Evolutionary conservation across 2,888 invertebrate genomes (phyloP), one percentile per base, ranked within the genome.

Genomic region (Arrhopalites spinosus): DNA sequence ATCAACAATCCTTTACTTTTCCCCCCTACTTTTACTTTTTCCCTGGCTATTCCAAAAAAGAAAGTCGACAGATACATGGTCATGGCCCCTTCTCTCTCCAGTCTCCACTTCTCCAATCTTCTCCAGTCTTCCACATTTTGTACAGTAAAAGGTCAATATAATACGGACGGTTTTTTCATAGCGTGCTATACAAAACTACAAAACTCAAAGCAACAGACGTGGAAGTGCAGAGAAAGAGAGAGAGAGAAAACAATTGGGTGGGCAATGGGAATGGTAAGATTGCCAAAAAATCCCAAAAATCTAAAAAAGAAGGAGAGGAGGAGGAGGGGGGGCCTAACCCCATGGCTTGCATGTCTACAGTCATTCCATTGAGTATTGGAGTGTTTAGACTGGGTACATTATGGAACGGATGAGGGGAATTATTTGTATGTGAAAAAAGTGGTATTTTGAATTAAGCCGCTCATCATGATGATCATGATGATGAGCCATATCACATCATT

Each of bases 1-100:
- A 76, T 79, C 59, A 76, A 75, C 75, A 75, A 75, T 71, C 53
- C 75, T 70, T 63, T 64, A 45, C 63, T 74, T 68, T 43, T 25
- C 20, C 36, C 20, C 36, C 36, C 67, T 67, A 25, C 74, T 74
- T 29, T 56, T 29, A 53, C 56, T 59, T 36, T 20, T 30, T 50
- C 53, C 69, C 27, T 25, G 25, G 20, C 13, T n/a, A 50, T n/a
- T 50, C 15, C 17, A 36, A 11, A 36, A 11, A 36, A 36, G 36
- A 36, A 36, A 36, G 36, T 36, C 36, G 36, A 36, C 36, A 36
- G 36, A 36, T 36, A 36, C 36, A 36, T 36, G 36, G 11, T 11
- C 36, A 36, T 36, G 36, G 53, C 5, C 53, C 47, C 17, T 59
- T 63, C 63, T n/a, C 11, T 63, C 63, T 13, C 53, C 53, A 1